Conservation (phyloP, 2,797 vertebrate species). For the Mergus octosetaceus region DNA sequence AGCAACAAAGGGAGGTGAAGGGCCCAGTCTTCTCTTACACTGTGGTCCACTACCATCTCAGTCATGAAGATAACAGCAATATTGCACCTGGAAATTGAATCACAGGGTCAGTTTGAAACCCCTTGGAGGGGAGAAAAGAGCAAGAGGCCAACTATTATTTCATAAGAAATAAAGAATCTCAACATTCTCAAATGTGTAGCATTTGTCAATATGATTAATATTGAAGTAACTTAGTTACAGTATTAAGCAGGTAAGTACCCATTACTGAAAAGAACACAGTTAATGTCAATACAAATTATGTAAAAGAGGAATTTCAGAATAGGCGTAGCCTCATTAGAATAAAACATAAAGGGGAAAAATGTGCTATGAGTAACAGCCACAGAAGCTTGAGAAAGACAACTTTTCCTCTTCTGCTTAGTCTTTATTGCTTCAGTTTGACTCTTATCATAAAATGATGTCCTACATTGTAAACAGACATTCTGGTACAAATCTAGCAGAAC, state of each 20-base stretch:
- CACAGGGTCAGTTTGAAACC: neutral
- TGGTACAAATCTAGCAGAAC: neutral
- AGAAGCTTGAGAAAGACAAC: neutral
- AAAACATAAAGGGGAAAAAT: neutral
- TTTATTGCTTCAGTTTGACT: neutral
- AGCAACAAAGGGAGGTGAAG: slow-evolving; percentile 93
- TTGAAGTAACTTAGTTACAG: neutral
- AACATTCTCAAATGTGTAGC: neutral
- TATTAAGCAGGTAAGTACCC: neutral
- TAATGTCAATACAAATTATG: neutral
- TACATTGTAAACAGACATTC: neutral
- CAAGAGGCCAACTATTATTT: neutral
- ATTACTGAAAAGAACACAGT: neutral
- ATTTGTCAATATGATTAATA: neutral
- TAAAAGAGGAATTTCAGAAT: neutral
- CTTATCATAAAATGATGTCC: neutral
- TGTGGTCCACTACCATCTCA: slow-evolving; percentile 99
- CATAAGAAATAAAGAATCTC: neutral
- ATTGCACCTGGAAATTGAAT: slow-evolving; percentile 87
- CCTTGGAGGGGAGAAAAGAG: neutral
- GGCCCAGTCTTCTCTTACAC: slow-evolving; percentile 98
- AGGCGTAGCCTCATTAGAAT: neutral
- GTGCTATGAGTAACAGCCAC: neutral
- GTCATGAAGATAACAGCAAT: slow-evolving; percentile 99
- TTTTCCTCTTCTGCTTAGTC: neutral